These are phyloP conservation scores for Eubasilissa regina DNA, from an alignment of 1,140 invertebrate species.

Conservation along the genomic window DNA sequence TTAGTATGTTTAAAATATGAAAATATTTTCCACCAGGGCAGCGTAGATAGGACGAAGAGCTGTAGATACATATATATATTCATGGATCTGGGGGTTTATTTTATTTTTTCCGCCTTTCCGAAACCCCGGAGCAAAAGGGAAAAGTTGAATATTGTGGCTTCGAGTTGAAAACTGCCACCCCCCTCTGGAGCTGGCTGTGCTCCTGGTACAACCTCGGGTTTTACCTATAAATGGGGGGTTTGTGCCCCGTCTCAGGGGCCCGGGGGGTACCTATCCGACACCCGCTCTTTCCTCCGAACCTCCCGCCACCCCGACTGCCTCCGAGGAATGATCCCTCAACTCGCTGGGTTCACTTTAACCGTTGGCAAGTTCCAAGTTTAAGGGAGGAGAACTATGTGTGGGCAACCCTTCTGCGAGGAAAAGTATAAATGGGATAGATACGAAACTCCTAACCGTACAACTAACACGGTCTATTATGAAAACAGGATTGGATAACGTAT, in stretches of 20 bases:
- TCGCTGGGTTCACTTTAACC: conserved; percentile 25
- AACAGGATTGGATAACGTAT: no score
- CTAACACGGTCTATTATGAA: no score
- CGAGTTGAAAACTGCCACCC: conserved; percentile 26
- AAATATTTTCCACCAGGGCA: conserved; percentile 7
- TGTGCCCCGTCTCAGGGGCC: conserved; percentile 6
- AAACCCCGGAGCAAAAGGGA: conserved; percentile 23
- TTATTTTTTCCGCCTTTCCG: conserved; percentile 8
- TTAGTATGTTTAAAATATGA: conserved; percentile 1
- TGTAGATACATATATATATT: neutral
- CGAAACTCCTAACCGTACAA: no score
- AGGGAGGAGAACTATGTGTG: conserved; percentile 36
- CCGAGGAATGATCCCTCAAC: conserved; percentile 11
- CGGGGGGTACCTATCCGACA: conserved; percentile 25
- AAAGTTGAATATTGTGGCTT: conserved; percentile 42
- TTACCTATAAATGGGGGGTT: conserved; percentile 52
- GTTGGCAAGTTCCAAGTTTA: conserved; percentile 15
- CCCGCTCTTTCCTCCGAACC: no score
- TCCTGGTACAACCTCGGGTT: conserved; percentile 37
- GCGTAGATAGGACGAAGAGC: neutral
- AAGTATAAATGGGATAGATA: no score
- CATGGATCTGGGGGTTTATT: neutral
- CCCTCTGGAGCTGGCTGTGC: neutral
- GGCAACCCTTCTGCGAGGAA: neutral
- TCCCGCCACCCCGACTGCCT: neutral